These are phyloP conservation scores for Pseudonaja textilis DNA, from an alignment of 2,113 vertebrate species.

Conservation along the genomic window DNA sequence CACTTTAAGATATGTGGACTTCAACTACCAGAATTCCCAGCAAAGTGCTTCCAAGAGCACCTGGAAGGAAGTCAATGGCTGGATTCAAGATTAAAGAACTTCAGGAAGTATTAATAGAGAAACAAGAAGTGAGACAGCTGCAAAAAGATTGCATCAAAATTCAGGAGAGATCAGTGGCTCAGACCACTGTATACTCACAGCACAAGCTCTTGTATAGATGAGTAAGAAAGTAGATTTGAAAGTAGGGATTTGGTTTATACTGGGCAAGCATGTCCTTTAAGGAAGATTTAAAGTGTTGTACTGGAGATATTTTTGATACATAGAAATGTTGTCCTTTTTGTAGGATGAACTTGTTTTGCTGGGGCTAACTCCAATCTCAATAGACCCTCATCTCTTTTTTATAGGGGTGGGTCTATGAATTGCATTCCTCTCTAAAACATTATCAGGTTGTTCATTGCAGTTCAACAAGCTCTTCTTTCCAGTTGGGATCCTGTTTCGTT, in stretches of 20 bases:
- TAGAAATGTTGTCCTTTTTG: background rate
- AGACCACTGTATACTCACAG: constrained; percentile 43
- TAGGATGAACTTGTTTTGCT: background rate
- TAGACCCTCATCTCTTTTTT: background rate
- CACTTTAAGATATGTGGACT: background rate
- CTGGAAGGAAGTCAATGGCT: constrained; percentile 74
- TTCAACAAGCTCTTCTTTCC: background rate
- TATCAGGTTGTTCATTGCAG: background rate
- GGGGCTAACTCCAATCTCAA: background rate
- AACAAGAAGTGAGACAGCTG: constrained; percentile 91
- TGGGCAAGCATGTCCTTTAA: background rate
- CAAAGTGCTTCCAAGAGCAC: constrained; percentile 61
- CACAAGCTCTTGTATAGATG: background rate
- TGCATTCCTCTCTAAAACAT: background rate
- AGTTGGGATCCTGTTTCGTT: background rate
- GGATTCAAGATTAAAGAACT: constrained; percentile 82
- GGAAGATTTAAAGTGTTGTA: background rate
- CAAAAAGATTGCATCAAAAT: constrained; percentile 90
- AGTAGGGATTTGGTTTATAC: background rate
- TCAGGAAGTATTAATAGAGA: constrained; percentile 90
- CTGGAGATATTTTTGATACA: background rate
- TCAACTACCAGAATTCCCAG: background rate
- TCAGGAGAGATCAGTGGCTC: constrained; percentile 87
- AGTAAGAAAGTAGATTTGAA: background rate
- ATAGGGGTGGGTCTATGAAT: background rate